Evolutionary conservation across 2,888 invertebrate species (phyloP), one percentile per base, ranked within the genome.

Genomic region (Synanthedon myopaeformis): DNA sequence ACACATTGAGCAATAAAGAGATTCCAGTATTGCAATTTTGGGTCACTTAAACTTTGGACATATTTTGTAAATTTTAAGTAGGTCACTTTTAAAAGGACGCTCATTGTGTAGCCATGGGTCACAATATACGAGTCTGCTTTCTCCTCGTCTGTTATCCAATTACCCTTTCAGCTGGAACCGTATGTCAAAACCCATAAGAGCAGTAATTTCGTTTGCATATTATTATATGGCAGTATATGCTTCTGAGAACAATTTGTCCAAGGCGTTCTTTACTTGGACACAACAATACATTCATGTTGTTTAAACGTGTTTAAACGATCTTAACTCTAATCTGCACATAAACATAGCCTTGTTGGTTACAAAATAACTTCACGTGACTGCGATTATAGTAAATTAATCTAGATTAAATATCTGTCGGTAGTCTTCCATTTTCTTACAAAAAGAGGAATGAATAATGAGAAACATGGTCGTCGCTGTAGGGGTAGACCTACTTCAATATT

Each of bases 91-190:
- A 45, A 45, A 4, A 12, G 45, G 45, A 45, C 45, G 14, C n/a
- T 13, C 13, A 35, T 35, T 35, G 45, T 14, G 45, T n/a, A 45
- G 14, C 3, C 50, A 50, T n/a, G 28, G 19, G 50, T 17, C 50
- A 50, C 17, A 23, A 50, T 28, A 28, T 23, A 19, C 49, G 14
- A 13, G 61, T 63, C 60, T 62, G 69, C 81, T 81, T 81, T 82
- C 81, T 67, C 81, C 70, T 61, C 71, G 74, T 77, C 76, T 74
- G 77, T 69, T 57, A 65, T 64, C 71, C 72, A 75, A 78, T 80
- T 78, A 78, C 69, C 65, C 65, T 65, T 65, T 64, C 65, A 63
- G 65, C 62, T 59, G 65, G 65, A 70, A 56, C 63, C 45, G 14
- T 45, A 13, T 45, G 45, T 45, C 45, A 45, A 45, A 45, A n/a